Evolutionary conservation across 2,113 vertebrate genomes (phyloP), one percentile per base, ranked within the genome.

Genomic region (Lepisosteus oculatus): DNA sequence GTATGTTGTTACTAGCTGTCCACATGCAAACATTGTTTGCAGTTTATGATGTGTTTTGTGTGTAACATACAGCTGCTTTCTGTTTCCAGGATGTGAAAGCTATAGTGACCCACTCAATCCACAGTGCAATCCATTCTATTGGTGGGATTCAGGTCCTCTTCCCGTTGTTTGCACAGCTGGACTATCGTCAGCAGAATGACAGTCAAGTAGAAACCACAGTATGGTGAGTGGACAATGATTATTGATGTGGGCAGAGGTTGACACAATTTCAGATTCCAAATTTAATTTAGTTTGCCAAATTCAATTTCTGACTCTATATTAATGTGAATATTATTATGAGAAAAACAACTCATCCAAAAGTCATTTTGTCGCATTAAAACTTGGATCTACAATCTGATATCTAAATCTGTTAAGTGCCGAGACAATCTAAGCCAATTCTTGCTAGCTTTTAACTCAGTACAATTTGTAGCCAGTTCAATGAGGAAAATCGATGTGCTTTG

Each of bases 141-240:
- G 96, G 96, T 76, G 97, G 96, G 8, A 96, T 98, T 82, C 96
- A 99, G 90, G 95, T 98, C 69, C 95, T 98, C 75, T 98, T 98
- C 73, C 97, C 97, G 42, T 95, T 98, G 63, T 99, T 98, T 82
- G 93, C 95, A 64, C 97, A 98, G 81, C 82, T 99, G 84, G 97
- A 99, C 85, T 95, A 93, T 86, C 88, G 93, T 72, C 96, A 95
- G 67, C 87, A 92, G 63, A 94, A 90, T 0, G 95, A 97, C 79
- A 92, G 92, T 84, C 94, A 95, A 80, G 90, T 95, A 86, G 96
- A 97, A 86, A 93, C 92, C 70, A 93, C 94, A 61, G 96, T 98
- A 65, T 99, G 97, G 97, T 91, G 13, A 61, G 13, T 61, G 14
- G 13, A 29, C 6, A 6, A 6, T 29, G 7, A 11, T 61, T 61